phyloP scores from a whole-genome alignment of 2,113 vertebrate species.

The Ploceus nigricollis region DNA sequence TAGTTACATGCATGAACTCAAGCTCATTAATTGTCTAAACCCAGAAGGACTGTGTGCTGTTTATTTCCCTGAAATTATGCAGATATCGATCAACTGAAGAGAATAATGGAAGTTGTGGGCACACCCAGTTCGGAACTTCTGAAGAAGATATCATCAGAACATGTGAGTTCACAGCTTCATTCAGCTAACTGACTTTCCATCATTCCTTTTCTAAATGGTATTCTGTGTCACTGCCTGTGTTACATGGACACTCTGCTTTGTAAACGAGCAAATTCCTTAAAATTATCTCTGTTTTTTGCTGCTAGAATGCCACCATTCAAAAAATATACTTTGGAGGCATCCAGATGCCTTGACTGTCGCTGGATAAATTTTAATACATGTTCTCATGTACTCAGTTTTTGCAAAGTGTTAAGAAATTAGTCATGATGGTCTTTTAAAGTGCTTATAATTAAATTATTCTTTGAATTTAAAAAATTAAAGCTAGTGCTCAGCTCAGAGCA shows the following conservation, averaged over 20 bases:
- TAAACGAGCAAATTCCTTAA: background rate
- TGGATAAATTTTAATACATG: background rate
- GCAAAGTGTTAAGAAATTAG: background rate
- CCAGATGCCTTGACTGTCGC: background rate
- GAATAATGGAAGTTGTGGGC: conserved; percentile 98
- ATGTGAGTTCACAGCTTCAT: conserved; percentile 74
- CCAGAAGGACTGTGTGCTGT: background rate
- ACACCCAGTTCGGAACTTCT: conserved; percentile 92
- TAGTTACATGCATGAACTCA: background rate
- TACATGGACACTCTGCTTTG: background rate
- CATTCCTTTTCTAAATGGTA: background rate
- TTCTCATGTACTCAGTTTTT: background rate
- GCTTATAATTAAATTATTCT: background rate
- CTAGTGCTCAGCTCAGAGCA: background rate
- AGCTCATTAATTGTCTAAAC: background rate
- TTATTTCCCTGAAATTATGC: conserved; percentile 71
- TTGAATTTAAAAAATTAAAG: background rate
- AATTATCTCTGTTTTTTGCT: background rate
- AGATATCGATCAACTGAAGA: conserved; percentile 97
- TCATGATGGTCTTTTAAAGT: background rate
- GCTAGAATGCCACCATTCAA: background rate
- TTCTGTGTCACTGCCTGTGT: background rate
- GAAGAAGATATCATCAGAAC: conserved; percentile 95
- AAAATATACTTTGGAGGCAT: background rate
- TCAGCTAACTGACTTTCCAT: background rate